Evolutionary conservation across 2,797 vertebrate species (phyloP).

Genomic region (Mycteria americana): DNA sequence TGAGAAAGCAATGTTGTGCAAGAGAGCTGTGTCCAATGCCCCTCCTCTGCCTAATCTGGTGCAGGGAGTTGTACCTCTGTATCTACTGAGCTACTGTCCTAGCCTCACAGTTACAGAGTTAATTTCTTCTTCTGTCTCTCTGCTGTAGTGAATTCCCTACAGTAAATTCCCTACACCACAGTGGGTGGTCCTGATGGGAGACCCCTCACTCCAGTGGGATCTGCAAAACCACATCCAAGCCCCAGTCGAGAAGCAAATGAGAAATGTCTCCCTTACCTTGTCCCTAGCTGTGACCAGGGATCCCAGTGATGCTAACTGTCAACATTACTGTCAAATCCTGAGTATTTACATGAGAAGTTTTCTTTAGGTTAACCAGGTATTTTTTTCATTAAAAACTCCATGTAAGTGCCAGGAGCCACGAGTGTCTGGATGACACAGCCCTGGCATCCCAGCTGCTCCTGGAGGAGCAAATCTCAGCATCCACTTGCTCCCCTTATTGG

Average conservation of each 20-base stretch:
- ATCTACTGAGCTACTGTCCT: neutral
- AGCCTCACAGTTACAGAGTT: neutral
- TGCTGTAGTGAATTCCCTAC: neutral
- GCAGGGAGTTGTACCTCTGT: neutral
- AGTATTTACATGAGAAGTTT: neutral
- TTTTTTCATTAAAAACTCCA: neutral
- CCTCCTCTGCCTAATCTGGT: neutral
- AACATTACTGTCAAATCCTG: neutral
- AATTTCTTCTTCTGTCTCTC: neutral
- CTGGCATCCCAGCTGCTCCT: neutral
- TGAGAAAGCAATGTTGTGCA: neutral
- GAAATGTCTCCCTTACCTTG: neutral
- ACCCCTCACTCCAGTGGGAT: neutral
- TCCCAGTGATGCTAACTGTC: neutral
- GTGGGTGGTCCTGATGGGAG: neutral
- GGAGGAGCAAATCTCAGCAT: neutral
- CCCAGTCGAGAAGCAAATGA: neutral
- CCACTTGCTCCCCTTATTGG: neutral
- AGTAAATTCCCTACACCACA: neutral
- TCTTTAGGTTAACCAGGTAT: neutral
- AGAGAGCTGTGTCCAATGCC: neutral
- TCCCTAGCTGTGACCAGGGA: neutral
- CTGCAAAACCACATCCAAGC: neutral
- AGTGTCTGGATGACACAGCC: no score
- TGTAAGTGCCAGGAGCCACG: fast-evolving